Evolutionary conservation across 2,113 vertebrate genomes (phyloP), one percentile per base, ranked within the genome.

Genomic region (Colossoma macropomum): DNA sequence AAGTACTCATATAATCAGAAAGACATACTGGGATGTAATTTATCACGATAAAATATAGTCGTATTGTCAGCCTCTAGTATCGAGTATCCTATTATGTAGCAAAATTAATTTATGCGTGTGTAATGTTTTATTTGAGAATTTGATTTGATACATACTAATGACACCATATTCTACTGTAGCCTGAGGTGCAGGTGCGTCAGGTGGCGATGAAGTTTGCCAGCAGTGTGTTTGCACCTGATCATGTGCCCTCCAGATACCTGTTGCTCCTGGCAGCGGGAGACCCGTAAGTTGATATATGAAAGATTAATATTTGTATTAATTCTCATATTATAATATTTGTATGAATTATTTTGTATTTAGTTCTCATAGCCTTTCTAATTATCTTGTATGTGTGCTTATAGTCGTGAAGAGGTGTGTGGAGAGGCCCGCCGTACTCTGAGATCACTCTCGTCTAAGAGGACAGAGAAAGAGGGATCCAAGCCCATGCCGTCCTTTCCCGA

Each of bases 151-250:
- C n/a, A n/a, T n/a, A n/a, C n/a, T n/a, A n/a, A 54, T 34, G 63
- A 72, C 17, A 62, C 16, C 2, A 5, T 71, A 4, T 23, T 70
- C 86, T 80, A 48, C 84, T 88, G 28, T 90, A 99, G 98, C 97
- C 98, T 60, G 98, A 99, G 93, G 97, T 98, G 81, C 98, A 99
- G 90, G 97, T 98, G 83, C 97, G 98, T 25, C 98, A 99, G 87
- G 96, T 99, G 86, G 98, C 98, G 63, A 96, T 99, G 94, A 99
- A 99, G 89, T 99, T 97, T 89, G 97, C 97, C 86, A 98, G 97
- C 88, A 97, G 93, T 0, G 97, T 99, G 84, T 99, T 99, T 88
- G 96, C 95, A 83, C 91, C 96, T 3, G 97, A 99, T 90, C 98
- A 99, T 59, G 96, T 99, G 82, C 96, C 96, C 86, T 98, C 98